Percentiles rank a stretch among this genome's conserved stretches.
phyloP scores from a whole-genome alignment of 2,797 vertebrate species.

The Okamejei kenojei region DNA sequence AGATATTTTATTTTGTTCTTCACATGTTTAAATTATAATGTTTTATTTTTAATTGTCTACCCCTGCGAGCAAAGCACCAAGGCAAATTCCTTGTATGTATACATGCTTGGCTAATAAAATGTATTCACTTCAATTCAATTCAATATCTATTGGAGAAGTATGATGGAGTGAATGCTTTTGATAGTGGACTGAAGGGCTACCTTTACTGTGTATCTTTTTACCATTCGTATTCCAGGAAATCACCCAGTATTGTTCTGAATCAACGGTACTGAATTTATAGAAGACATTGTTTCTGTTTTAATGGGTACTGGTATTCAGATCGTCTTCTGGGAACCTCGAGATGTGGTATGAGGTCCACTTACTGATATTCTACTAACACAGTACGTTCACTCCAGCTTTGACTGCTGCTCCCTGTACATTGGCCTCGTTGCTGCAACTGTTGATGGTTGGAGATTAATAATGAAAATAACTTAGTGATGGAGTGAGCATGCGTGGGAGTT shows the following conservation, averaged over 20 bases:
- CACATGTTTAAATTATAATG: too few relatives aligned
- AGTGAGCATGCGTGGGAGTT: not conserved
- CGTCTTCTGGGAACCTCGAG: slow-evolving; percentile 11
- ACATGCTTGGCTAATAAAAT: too few relatives aligned
- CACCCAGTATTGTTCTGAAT: slow-evolving; percentile 13
- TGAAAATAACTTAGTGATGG: not conserved
- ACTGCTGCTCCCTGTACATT: not conserved
- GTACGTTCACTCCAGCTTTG: not conserved
- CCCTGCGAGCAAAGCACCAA: too few relatives aligned
- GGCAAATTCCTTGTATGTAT: too few relatives aligned
- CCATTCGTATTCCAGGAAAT: not conserved
- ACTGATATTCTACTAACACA: slow-evolving; percentile 15
- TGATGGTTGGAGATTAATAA: slow-evolving; percentile 8
- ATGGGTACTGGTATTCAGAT: not conserved
- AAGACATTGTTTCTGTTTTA: slow-evolving; percentile 13
- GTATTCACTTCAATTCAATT: too few relatives aligned
- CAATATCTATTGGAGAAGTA: not conserved
- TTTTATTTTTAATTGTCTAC: too few relatives aligned
- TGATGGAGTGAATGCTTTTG: too few relatives aligned
- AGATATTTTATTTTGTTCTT: too few relatives aligned
- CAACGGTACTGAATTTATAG: not conserved
- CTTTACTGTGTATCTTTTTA: not conserved
- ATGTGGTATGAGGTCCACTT: slow-evolving; percentile 1
- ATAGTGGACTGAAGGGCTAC: not conserved
- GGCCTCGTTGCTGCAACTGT: not conserved